phyloP scores from a whole-genome alignment of 2,888 invertebrate genomes.

The Scrobipalpa costella region DNA sequence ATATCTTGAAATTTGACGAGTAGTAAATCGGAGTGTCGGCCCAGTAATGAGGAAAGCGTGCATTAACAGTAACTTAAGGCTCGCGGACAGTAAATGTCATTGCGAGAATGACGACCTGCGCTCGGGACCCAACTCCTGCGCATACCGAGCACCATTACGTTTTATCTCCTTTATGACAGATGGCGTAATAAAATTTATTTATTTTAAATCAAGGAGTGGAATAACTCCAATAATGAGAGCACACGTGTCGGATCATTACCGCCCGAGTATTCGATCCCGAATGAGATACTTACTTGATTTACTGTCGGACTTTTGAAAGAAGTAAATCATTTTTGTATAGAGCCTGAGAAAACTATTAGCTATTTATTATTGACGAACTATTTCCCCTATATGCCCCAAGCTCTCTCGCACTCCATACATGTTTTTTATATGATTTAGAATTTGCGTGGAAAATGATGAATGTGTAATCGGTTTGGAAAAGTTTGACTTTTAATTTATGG shows the following conservation, averaged over 20 bases:
- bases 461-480: slow-evolving; percentile 45
- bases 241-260: slow-evolving; percentile 72
- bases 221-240: slow-evolving; percentile 73
- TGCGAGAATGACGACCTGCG: slow-evolving; percentile 54
- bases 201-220: slow-evolving; percentile 67
- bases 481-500: slow-evolving; percentile 44
- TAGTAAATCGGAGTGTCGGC: slow-evolving; percentile 59
- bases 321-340: slow-evolving; percentile 77
- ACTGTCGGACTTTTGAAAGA: slow-evolving; percentile 73
- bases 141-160: slow-evolving; percentile 46
- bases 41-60: slow-evolving; percentile 67
- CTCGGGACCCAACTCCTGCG: slow-evolving; percentile 58
- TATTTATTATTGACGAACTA: slow-evolving; percentile 74
- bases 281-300: slow-evolving; percentile 72
- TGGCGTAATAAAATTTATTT: slow-evolving; percentile 76
- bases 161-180: slow-evolving; percentile 76
- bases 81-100: slow-evolving; percentile 74
- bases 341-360: slow-evolving; percentile 79
- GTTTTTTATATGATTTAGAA: slow-evolving; percentile 61
- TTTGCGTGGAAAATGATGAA: slow-evolving; percentile 65
- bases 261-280: slow-evolving; percentile 56
- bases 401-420: slow-evolving; percentile 41
- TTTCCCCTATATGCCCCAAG: slow-evolving; percentile 57
- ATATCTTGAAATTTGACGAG: slow-evolving; percentile 63
- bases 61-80: slow-evolving; percentile 66